Base-by-base conservation (phyloP, 64 coral and sea anemone species). In the Actinia tenebrosa region DNA sequence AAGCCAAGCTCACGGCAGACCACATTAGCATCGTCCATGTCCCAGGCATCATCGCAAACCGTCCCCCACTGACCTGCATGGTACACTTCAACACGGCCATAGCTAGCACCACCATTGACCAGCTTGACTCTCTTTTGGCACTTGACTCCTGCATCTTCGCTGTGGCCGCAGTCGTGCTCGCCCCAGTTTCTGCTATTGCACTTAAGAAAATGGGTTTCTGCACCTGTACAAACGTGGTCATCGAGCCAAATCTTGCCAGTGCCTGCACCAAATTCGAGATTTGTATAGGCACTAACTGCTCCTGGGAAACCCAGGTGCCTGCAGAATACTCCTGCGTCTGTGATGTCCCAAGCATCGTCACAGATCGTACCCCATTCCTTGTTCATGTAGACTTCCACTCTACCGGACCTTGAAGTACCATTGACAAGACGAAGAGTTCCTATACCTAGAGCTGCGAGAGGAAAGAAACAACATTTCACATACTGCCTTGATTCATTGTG, bases 61-160 rank as follows among this genome's bases (percentile, higher is more conserved):
- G 83, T 91, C 14, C 89, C 89, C 89, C 89, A 91, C 20, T 13
- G 37, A 11, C 83, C 75, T 7, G 27, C 30, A 10, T 86, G 66
- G n/a, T 79, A 91, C 45, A 91, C 84, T 79, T 91, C 89, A 59
- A 91, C 89, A 43, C 83, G 83, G 10, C 89, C 89, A 23, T 81
- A 88, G 56, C 16, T 80, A n/a, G 15, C 53, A 45, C 53, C 43
- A 9, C 87, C 87, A n/a, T 80, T 80, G 0, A 77, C 87, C 77
- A 88, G 79, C 20, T 77, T 55, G 54, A 88, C 37, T 22, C 37
- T 62, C 9, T 19, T 44, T n/a, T 11, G 17, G 19, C 87, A 88
- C 77, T 46, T 16, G 20, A 88, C 77, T 45, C 77, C 79, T 44
- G 87, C 87, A 16, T 88, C 87, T 50, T 46, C 30, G 56, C 42